These are phyloP conservation scores for Saccostrea cuccullata DNA, from an alignment of 1,140 invertebrate species.

Conservation along the genomic window DNA sequence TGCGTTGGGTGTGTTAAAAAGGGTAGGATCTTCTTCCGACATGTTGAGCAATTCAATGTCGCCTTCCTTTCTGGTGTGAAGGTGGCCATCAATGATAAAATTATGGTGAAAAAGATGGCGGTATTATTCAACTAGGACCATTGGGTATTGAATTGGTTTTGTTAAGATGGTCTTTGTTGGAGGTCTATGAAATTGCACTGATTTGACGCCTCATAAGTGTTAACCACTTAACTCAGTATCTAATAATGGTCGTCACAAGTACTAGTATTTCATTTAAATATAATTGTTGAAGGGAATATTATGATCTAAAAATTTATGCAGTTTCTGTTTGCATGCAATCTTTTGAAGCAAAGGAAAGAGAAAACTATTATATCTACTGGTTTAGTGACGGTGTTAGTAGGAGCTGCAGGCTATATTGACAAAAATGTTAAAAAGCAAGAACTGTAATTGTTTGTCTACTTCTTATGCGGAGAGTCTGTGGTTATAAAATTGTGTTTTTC, in stretches of 20 bases:
- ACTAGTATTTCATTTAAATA: background rate
- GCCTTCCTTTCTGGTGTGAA: background rate
- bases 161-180: background rate
- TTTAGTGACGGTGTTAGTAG: background rate
- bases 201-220: background rate
- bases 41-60: slow-evolving; percentile 28
- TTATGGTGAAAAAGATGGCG: slow-evolving; percentile 9
- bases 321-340: background rate
- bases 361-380: background rate
- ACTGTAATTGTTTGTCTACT: background rate
- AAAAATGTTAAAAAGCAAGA: background rate
- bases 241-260: background rate
- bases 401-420: background rate
- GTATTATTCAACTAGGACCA: slow-evolving; percentile 15
- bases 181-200: background rate
- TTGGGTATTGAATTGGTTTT: slow-evolving; percentile 17
- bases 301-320: background rate
- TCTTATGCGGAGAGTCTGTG: background rate
- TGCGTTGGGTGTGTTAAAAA: slow-evolving; percentile 27
- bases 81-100: background rate
- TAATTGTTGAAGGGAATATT: background rate
- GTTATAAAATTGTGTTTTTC: background rate
- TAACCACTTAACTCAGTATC: background rate
- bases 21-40: slow-evolving; percentile 17
- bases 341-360: background rate